These are phyloP conservation scores for Schizotus pectinicornis DNA, from an alignment of 2,888 invertebrate species.

Conservation along the genomic window DNA sequence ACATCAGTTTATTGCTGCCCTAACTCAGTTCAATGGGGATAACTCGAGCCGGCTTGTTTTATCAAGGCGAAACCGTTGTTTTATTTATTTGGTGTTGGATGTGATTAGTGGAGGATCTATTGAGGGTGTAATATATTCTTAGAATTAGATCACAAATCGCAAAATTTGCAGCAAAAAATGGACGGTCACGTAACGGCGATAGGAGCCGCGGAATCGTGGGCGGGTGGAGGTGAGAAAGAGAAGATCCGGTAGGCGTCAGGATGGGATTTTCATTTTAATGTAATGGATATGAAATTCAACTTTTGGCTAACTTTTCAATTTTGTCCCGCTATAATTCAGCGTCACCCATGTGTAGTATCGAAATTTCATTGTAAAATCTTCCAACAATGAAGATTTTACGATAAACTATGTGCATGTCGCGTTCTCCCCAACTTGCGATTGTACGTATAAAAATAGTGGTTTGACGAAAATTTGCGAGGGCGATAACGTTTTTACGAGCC, in stretches of 20 bases:
- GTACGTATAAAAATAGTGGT: constrained; percentile 17
- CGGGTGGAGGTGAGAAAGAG: constrained; percentile 18
- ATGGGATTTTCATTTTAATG: constrained; percentile 27
- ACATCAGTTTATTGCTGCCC: background rate
- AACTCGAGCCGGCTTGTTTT: background rate
- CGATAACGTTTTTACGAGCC: constrained; percentile 22
- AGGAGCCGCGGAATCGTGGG: constrained; percentile 15
- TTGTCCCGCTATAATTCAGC: constrained; percentile 7
- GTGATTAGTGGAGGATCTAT: background rate
- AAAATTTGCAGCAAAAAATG: constrained; percentile 21
- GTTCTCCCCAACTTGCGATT: constrained; percentile 15
- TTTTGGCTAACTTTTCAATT: constrained; percentile 15
- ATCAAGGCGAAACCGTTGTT: background rate
- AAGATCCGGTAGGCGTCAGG: constrained; percentile 8
- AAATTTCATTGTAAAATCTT: constrained; percentile 14
- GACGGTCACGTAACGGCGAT: constrained; percentile 26
- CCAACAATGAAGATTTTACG: constrained; percentile 14
- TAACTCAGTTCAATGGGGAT: background rate
- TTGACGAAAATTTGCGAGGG: constrained; percentile 15
- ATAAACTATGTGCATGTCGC: constrained; percentile 15
- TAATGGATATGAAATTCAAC: constrained; percentile 17
- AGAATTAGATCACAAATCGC: constrained; percentile 17
- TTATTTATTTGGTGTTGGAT: background rate
- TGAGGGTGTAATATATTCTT: constrained; percentile 3
- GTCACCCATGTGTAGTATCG: background rate